Base-by-base conservation (phyloP, 2,113 vertebrate genomes). In the Meles meles region DNA sequence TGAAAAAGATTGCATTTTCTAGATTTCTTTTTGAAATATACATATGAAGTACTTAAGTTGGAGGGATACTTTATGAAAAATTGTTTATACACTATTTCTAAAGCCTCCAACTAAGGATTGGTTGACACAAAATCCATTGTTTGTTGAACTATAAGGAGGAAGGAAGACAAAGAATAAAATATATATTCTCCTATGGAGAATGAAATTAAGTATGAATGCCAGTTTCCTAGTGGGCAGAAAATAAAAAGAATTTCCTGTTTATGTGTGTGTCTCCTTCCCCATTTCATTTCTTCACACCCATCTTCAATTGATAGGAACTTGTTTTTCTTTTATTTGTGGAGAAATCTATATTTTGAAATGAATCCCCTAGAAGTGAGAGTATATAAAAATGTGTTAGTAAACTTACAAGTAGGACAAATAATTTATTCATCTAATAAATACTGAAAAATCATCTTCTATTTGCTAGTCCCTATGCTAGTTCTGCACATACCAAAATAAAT, bases 71-170 rank as follows among this genome's bases (percentile, higher is more conserved):
- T 76, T 96, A 96, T 96, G 11, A 81, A 96, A 96, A 2, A 14
- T 59, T 93, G 9, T 84, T 98, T 82, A 84, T 27, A 47, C 12
- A 21, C 0, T 65, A 1, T 5, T 96, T 97, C 90, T 29, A 81
- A 91, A 8, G 8, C 27, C 67, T 44, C 17, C 37, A 57, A 47
- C 1, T 47, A 65, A 2, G 21, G 42, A 61, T 3, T 88, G 37
- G 90, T 84, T 96, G 71, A 90, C 52, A 96, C 67, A 97, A 93
- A 18, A 25, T 94, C 72, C 31, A 84, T 18, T 47, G 4, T 77
- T 20, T 90, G 10, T 59, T 69, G 13, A 88, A 59, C 52, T 20
- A 21, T 4, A 42, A 61, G 2, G 18, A 89, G 9, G n/a, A 85
- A 95, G 89, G 27, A 79, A 79, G 29, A 92, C 9, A 83, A 4